Evolutionary conservation across 2,113 vertebrate species (phyloP), one percentile per base, ranked within the genome.

Genomic region (Herpailurus yagouaroundi): DNA sequence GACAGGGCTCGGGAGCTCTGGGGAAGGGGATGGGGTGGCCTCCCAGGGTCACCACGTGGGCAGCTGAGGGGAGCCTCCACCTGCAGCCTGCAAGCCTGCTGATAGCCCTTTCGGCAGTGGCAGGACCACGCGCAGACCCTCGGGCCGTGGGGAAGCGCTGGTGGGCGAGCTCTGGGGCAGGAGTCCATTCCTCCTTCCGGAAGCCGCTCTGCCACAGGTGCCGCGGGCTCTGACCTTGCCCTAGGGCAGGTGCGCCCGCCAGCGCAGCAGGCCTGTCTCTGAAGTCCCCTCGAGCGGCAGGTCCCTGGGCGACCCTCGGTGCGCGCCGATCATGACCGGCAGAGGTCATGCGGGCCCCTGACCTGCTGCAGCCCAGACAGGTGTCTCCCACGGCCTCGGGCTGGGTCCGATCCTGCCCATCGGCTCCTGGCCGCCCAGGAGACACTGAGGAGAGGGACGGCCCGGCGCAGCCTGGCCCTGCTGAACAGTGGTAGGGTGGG

Each of bases 241-340:
- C 6, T 16, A 3, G 31, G 27, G 48, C 16, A 25, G 41, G 38
- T 1, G 0, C 7, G 4, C 33, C 36, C 1, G 3, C 36, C 14
- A 0, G 0, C 5, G 50, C 66, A 19, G 13, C 31, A 64, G 13
- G 71, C 45, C 21, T 1, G 7, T 7, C 50, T 36, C 55, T 6
- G 36, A 29, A 66, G n/a, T 0, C 2, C 1, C 31, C 29, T 31
- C 4, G 1, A 13, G 66, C 50, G 38, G 14, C 7, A 0, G 68
- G 45, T 3, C 48, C 38, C 68, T 19, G 16, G 38, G 71, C 2
- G 1, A 19, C 55, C 31, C 27, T 68, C 31, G 21, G 23, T 4
- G 7, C 13, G 33, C 33, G 9, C 86, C 2, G 45, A 9, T 23
- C 13, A 19, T 16, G 31, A 1, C 36, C 13, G 33, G 38, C 66